Percentiles rank a stretch among this genome's conserved stretches.
These are phyloP conservation scores for Thinocorus orbignyianus DNA, from an alignment of 2,113 vertebrate species.

Conservation along the genomic window DNA sequence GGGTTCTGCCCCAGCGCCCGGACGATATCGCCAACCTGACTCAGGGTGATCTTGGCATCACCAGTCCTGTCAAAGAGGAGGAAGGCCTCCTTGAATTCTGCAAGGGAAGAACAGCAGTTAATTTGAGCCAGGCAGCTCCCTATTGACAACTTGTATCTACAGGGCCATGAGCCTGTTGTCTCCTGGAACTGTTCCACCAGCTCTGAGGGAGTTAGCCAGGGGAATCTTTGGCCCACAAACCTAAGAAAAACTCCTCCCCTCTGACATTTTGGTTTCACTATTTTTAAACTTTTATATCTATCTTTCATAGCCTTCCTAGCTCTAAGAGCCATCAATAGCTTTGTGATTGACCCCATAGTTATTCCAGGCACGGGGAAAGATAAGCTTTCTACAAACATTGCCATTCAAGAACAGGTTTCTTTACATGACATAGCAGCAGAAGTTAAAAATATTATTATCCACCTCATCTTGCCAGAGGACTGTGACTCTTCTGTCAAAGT, in stretches of 20 bases:
- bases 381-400: not conserved
- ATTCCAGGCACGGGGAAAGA: not conserved
- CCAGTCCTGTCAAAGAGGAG: conserved; percentile 98
- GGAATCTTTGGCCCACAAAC: not conserved
- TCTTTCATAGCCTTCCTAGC: not conserved
- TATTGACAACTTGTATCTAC: not conserved
- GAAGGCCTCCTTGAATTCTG: conserved; percentile 99
- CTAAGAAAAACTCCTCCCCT: conserved; percentile 35
- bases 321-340: not conserved
- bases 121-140: not conserved
- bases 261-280: conserved; percentile 17
- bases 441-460: not conserved
- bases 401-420: not conserved
- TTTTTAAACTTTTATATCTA: conserved; percentile 29
- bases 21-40: conserved; percentile 93
- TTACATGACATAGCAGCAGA: not conserved
- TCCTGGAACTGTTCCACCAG: conserved; percentile 1
- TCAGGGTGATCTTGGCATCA: conserved; percentile 87
- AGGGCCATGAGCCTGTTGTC: not conserved
- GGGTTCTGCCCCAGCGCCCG: conserved; percentile 98
- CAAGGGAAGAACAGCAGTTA: conserved; percentile 38
- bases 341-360: not conserved
- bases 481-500: not conserved
- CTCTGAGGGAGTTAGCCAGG: not conserved
- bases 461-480: not conserved